Evolutionary conservation across 2,888 invertebrate genomes (phyloP).

Genomic region (Agrochola macilenta): DNA sequence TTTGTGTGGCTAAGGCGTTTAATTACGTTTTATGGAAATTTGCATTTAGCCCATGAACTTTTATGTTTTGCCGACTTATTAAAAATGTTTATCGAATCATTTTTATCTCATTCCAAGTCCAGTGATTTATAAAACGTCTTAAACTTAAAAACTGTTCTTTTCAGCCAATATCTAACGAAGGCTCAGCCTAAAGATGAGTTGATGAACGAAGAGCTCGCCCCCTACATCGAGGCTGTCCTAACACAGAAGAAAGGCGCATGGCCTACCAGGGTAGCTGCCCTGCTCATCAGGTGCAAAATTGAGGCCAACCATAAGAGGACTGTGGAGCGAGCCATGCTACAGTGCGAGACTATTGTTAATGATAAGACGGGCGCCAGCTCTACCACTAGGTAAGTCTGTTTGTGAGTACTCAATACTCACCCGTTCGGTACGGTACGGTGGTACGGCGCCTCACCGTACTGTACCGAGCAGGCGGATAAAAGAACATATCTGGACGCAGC

Average conservation of each 20-base stretch:
- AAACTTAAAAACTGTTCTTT: slow-evolving; percentile 44
- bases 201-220: slow-evolving; percentile 94
- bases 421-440: too few species aligned
- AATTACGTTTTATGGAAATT: too few species aligned
- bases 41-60: too few species aligned
- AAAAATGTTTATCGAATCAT: not conserved
- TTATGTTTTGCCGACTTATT: not conserved
- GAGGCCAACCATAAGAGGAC: slow-evolving; percentile 95
- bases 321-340: slow-evolving; percentile 96
- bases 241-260: slow-evolving; percentile 93
- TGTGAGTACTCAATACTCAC: too few species aligned
- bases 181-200: slow-evolving; percentile 95
- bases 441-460: too few species aligned
- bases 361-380: slow-evolving; percentile 78
- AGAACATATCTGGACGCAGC: too few species aligned
- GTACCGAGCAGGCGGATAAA: too few species aligned
- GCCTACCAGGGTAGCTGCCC: slow-evolving; percentile 93
- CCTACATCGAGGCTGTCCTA: slow-evolving; percentile 93
- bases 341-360: slow-evolving; percentile 95
- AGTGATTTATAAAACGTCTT: not conserved
- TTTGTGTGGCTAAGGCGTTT: too few species aligned
- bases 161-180: slow-evolving; percentile 93
- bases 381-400: slow-evolving; percentile 75
- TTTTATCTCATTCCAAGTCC: not conserved
- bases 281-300: slow-evolving; percentile 94